Evolutionary conservation across 2,888 invertebrate genomes (phyloP).

Genomic region (Amblyjoppa fuscipennis): DNA sequence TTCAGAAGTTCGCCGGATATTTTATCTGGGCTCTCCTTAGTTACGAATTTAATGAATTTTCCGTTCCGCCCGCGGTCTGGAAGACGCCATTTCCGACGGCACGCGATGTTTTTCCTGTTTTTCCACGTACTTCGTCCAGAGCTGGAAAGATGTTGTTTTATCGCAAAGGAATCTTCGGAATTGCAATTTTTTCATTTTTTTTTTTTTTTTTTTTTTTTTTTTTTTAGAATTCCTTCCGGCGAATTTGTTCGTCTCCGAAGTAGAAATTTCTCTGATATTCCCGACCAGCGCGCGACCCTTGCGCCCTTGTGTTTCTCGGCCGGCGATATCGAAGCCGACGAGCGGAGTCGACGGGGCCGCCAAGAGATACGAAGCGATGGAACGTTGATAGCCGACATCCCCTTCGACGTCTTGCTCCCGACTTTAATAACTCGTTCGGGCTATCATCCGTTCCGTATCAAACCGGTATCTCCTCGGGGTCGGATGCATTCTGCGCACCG

Average conservation of each 20-base stretch:
- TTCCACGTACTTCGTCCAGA: neutral
- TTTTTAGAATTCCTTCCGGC: no score
- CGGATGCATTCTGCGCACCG: constrained; percentile 46
- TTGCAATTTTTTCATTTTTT: neutral
- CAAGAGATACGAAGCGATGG: constrained; percentile 7
- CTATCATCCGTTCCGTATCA: constrained; percentile 55
- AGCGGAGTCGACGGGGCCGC: neutral
- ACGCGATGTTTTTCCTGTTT: neutral
- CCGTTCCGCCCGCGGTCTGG: neutral
- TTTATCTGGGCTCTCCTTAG: neutral
- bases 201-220: neutral
- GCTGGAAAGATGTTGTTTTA: neutral
- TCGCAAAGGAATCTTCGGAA: neutral
- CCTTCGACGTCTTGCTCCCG: constrained; percentile 53
- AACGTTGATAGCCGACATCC: constrained; percentile 28
- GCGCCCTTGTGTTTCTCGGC: neutral
- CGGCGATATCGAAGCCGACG: no score
- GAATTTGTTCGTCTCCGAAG: no score
- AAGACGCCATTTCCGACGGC: neutral
- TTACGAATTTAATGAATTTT: neutral
- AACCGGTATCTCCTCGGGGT: constrained; percentile 58
- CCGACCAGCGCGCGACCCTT: neutral
- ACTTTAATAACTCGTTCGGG: constrained; percentile 54
- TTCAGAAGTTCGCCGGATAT: neutral
- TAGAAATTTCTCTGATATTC: no score